Percentiles rank a stretch among this genome's conserved stretches.
Conservation (phyloP, 2,888 invertebrate genomes). For the Parthenolecanium corni region DNA sequence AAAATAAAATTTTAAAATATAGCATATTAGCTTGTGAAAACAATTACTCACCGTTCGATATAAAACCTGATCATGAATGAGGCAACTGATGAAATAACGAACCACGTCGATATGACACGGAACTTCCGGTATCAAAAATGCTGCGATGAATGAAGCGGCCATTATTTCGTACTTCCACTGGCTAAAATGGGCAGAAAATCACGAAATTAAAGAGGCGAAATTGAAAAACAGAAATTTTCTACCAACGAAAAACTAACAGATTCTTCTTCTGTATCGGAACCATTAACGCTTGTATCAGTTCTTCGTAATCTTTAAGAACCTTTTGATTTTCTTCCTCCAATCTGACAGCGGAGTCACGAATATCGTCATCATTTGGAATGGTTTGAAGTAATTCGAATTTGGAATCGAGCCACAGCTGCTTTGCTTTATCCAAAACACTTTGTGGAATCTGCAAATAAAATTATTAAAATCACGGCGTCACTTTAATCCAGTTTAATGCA, state of each 20-base stretch:
- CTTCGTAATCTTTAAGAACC: conserved; percentile 45
- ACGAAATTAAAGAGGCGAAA: not conserved
- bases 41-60: conserved; percentile 52
- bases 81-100: conserved; percentile 49
- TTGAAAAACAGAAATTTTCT: conserved; percentile 3
- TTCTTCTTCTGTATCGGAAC: conserved; percentile 46
- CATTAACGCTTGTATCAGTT: conserved; percentile 41
- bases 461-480: not conserved
- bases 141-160: conserved; percentile 58
- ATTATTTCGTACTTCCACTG: conserved; percentile 75
- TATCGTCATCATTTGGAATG: conserved; percentile 38
- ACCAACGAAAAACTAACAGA: conserved; percentile 38
- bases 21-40: too few relatives aligned
- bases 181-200: conserved; percentile 39
- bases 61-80: conserved; percentile 66
- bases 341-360: conserved; percentile 38
- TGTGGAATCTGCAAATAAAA: conserved; percentile 11
- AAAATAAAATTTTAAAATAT: too few relatives aligned
- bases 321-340: conserved; percentile 40
- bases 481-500: too few relatives aligned
- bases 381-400: conserved; percentile 38
- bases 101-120: conserved; percentile 52
- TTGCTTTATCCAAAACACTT: conserved; percentile 38
- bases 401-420: conserved; percentile 41
- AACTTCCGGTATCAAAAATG: conserved; percentile 45